Evolutionary conservation across 2,888 invertebrate genomes (phyloP).

Genomic region (Stratiomys singularior): DNA sequence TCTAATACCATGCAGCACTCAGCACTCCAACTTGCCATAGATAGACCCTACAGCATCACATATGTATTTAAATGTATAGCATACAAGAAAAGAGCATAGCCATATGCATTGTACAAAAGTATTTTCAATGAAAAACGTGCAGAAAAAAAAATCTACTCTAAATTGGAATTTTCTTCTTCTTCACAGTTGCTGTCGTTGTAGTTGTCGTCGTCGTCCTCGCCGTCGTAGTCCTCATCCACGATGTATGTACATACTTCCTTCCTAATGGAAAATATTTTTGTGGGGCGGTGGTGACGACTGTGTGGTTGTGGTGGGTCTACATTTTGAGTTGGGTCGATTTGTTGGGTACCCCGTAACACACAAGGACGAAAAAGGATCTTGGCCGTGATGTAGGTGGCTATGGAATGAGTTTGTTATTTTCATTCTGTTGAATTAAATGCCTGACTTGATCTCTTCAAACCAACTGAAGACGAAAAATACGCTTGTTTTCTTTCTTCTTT

Average conservation of each 20-base stretch:
- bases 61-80: slow-evolving; percentile 5
- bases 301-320: too few relatives aligned
- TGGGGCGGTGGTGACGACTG: too few relatives aligned
- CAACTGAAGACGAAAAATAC: too few relatives aligned
- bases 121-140: slow-evolving; percentile 18
- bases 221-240: too few relatives aligned
- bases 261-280: slow-evolving; percentile 43
- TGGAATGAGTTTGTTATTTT: neutral
- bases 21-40: too few relatives aligned
- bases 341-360: neutral
- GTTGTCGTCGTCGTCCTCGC: too few relatives aligned
- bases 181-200: neutral
- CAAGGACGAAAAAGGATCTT: neutral
- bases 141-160: slow-evolving; percentile 28
- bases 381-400: neutral
- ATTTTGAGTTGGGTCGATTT: too few relatives aligned
- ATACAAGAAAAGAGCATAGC: neutral
- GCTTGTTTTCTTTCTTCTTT: neutral
- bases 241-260: slow-evolving; percentile 1
- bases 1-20: neutral
- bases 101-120: slow-evolving; percentile 40
- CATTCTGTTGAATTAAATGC: slow-evolving; percentile 8
- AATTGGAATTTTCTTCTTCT: slow-evolving; percentile 47
- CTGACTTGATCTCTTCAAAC: neutral
- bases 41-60: neutral